Percentiles rank a stretch among this genome's conserved stretches.
These are phyloP conservation scores for Megaceryle alcyon DNA, from an alignment of 2,797 vertebrate genomes.

Conservation along the genomic window DNA sequence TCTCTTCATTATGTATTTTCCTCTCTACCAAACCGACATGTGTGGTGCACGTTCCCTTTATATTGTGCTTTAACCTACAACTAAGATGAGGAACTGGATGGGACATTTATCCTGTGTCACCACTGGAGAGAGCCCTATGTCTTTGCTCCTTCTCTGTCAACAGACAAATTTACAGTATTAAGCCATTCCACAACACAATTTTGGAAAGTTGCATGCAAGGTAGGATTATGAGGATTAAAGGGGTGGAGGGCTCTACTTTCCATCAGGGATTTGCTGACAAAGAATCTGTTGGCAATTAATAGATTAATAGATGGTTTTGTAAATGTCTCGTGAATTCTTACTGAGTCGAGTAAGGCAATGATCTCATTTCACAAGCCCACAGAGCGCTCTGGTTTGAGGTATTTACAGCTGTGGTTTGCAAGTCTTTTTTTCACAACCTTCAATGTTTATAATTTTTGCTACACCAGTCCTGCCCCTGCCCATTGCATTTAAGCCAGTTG, in stretches of 20 bases:
- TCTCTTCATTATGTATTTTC: not conserved
- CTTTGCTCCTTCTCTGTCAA: not conserved
- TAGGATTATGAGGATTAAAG: slow-evolving; percentile 18
- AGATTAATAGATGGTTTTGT: slow-evolving; percentile 15
- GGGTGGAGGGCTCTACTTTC: not conserved
- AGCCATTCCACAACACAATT: not conserved
- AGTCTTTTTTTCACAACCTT: not conserved
- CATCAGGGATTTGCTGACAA: slow-evolving; percentile 14
- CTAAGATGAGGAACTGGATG: not conserved
- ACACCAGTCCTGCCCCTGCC: not conserved
- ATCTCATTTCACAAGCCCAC: not conserved
- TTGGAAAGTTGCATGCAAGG: not conserved
- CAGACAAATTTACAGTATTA: not conserved
- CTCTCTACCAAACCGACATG: not conserved
- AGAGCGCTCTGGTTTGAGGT: not conserved
- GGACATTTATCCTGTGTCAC: not conserved
- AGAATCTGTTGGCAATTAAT: slow-evolving; percentile 18
- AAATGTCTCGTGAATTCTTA: not conserved
- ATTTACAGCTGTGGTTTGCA: not conserved
- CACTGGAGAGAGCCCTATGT: not conserved
- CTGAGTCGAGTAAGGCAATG: not conserved
- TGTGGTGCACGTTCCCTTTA: not conserved
- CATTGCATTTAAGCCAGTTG: not conserved
- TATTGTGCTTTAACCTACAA: not conserved
- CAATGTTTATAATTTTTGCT: not conserved